A percentile compares a stretch with the other conserved stretches of the same genome.
These are phyloP conservation scores for Meloidogyne floridensis DNA, from an alignment of 1,140 invertebrate genomes.

Conservation along the genomic window DNA sequence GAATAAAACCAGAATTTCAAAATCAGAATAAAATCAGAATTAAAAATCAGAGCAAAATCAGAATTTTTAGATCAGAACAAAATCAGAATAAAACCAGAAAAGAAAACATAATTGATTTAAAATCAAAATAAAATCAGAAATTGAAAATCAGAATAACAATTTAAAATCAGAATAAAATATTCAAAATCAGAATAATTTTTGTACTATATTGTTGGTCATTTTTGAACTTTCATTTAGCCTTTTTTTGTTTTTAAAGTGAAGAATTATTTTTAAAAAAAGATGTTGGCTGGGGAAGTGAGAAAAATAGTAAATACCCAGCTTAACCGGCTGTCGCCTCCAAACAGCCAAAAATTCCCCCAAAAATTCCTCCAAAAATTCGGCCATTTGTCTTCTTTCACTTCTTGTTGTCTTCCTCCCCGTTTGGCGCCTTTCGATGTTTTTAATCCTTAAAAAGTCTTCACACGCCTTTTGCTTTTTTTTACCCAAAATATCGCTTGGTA, in stretches of 20 bases:
- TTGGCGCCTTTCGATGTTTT: background rate
- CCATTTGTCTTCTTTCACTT: conserved; percentile 5
- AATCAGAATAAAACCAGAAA: too few species aligned
- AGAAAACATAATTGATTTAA: too few species aligned
- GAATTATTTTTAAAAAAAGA: background rate
- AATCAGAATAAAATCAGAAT: too few species aligned
- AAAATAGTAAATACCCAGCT: background rate
- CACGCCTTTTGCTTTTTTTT: background rate
- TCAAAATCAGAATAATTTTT: too few species aligned
- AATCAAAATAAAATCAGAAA: too few species aligned
- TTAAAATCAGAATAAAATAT: too few species aligned
- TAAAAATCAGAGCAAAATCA: too few species aligned
- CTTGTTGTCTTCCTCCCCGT: background rate
- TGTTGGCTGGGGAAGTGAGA: too few species aligned
- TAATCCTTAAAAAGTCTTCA: background rate
- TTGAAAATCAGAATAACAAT: too few species aligned
- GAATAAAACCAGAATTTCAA: too few species aligned
- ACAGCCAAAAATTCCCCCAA: background rate
- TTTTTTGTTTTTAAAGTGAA: background rate
- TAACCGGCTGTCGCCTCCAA: background rate
- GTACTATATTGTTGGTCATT: background rate
- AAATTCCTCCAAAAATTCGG: background rate
- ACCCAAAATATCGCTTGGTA: too few species aligned
- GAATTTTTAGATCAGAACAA: too few species aligned
- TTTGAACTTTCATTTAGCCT: background rate